Conservation (phyloP, 2,113 vertebrate species). For the Nothocercus nigrocapillus region DNA sequence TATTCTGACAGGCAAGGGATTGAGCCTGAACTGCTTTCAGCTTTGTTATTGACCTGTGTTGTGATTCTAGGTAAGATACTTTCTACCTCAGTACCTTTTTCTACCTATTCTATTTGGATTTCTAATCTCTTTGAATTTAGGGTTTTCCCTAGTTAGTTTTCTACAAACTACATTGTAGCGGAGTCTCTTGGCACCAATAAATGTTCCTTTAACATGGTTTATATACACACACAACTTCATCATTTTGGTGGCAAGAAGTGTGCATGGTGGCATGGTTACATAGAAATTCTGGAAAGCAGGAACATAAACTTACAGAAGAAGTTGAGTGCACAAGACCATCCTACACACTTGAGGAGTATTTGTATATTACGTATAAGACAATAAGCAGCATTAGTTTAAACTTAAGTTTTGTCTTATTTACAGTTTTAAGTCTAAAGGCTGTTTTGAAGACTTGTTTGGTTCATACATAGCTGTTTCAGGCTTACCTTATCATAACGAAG, state of each 20-base stretch:
- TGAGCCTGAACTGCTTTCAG: background rate
- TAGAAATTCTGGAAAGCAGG: background rate
- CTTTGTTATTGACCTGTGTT: background rate
- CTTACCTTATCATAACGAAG: constrained; percentile 96
- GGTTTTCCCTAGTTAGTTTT: background rate
- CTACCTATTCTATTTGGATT: background rate
- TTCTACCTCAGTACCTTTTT: background rate
- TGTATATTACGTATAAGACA: background rate
- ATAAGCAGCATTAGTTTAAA: background rate
- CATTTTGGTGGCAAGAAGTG: background rate
- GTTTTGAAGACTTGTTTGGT: background rate
- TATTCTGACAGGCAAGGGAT: background rate
- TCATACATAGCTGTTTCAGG: background rate
- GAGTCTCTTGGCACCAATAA: background rate
- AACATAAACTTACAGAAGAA: background rate
- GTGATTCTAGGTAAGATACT: background rate
- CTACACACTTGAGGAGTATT: background rate
- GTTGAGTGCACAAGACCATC: background rate
- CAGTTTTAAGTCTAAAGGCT: background rate
- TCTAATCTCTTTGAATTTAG: background rate
- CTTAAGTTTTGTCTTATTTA: background rate
- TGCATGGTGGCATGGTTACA: background rate
- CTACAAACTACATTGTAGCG: background rate
- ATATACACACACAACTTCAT: background rate
- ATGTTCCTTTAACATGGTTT: background rate